Base-by-base conservation (phyloP, 2,797 vertebrate species). In the Oreortyx pictus region DNA sequence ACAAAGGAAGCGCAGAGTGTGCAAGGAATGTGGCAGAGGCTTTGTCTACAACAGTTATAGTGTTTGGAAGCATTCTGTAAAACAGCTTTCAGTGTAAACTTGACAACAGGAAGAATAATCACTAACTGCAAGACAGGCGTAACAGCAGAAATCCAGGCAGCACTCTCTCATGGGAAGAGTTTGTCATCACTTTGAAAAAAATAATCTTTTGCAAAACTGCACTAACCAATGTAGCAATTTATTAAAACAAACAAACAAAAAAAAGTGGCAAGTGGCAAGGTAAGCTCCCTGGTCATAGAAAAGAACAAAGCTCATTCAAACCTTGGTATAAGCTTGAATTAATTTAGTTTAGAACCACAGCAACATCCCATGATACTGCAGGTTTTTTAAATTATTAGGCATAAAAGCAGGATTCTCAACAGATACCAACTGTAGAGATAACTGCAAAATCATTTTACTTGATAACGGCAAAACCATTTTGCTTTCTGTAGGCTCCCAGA, bases 381-480 rank as follows among this genome's bases (percentile, higher is more conserved):
- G 37, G 14, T 44, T 89, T 88, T 62, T 93, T 92, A 80, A 87
- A 94, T 93, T 89, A 93, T 75, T 90, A 93, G 79, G 80, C 75
- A 93, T 86, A 93, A 94, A 95, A 80, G 76, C 75, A 75, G 47
- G 62, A 68, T 67, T 57, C 78, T 72, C 92, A 89, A 88, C 94
- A 94, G 94, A 93, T 93, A 84, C 64, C 79, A 70, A 44, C 47
- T 81, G 65, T 33, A 86, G 68, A 0, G 11, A 61, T 39, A 75
- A 87, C 0, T 0, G 83, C 37, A 44, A 80, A 60, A 88, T 29
- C 10, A 43, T 75, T 89, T 82, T 50, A 57, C 68, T 80, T 85
- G 11, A 60, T 35, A 74, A 87, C 0, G 0, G 77, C 44, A 49
- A 77, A 56, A 90, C 23, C 7, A 39, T 74, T 89, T 85, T 50